Conservation (phyloP, 1,140 invertebrate genomes). For the Reticulitermes speratus region DNA sequence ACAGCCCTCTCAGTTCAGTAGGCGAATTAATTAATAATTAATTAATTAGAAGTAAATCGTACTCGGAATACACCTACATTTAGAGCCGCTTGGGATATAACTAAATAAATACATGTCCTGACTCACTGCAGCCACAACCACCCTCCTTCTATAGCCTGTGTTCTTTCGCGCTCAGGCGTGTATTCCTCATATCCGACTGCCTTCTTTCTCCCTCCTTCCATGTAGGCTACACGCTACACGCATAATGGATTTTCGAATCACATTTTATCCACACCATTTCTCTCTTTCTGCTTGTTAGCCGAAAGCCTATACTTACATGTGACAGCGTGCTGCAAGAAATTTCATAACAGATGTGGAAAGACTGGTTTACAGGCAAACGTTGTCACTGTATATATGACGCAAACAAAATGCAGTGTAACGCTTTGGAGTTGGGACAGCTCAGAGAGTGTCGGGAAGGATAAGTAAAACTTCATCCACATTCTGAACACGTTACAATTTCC, state of each 20-base stretch:
- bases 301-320: not conserved
- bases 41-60: too few relatives aligned
- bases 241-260: not conserved
- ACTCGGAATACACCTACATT: too few relatives aligned
- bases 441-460: too few relatives aligned
- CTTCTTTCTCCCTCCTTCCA: not conserved
- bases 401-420: too few relatives aligned
- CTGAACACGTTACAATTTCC: too few relatives aligned
- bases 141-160: not conserved
- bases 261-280: slow-evolving; percentile 1
- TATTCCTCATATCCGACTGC: not conserved
- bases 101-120: too few relatives aligned
- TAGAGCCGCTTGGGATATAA: too few relatives aligned
- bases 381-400: too few relatives aligned
- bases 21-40: too few relatives aligned
- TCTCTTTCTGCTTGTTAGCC: not conserved
- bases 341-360: not conserved
- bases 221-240: not conserved
- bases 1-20: too few relatives aligned
- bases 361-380: not conserved
- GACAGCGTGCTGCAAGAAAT: not conserved
- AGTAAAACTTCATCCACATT: too few relatives aligned
- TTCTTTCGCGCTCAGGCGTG: not conserved
- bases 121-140: not conserved
- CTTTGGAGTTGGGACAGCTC: too few relatives aligned